These are phyloP conservation scores for Pseudanteris insignis DNA, from an alignment of 2,888 invertebrate genomes.

Conservation along the genomic window DNA sequence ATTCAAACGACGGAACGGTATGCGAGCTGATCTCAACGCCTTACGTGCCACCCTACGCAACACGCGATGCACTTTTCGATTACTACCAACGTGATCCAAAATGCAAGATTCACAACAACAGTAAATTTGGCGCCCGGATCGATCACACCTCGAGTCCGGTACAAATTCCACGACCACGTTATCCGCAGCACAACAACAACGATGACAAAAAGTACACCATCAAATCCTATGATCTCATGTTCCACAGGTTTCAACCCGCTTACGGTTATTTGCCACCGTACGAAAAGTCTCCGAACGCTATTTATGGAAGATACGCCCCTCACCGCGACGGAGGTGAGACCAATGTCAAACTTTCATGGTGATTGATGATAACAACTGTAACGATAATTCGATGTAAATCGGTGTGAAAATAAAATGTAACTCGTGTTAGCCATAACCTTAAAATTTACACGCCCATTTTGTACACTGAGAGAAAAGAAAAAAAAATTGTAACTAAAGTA, in stretches of 20 bases:
- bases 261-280: constrained; percentile 20
- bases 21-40: constrained; percentile 82
- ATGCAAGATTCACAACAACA: constrained; percentile 62
- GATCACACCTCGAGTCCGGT: background rate
- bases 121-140: constrained; percentile 2
- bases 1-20: constrained; percentile 68
- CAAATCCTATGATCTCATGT: constrained; percentile 32
- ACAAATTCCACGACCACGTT: background rate
- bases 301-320: constrained; percentile 9
- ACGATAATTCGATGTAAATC: too few species aligned
- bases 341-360: constrained; percentile 11
- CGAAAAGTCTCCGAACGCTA: constrained; percentile 2
- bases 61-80: constrained; percentile 78
- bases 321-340: constrained; percentile 32
- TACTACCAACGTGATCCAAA: constrained; percentile 82
- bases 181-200: constrained; percentile 6
- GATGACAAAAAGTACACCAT: constrained; percentile 2
- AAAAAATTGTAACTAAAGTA: too few species aligned
- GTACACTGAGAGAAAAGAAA: too few species aligned
- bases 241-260: constrained; percentile 17
- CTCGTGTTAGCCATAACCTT: too few species aligned
- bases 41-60: constrained; percentile 58
- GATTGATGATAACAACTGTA: constrained; percentile 6
- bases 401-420: too few species aligned
- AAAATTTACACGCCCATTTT: too few species aligned